Conservation (phyloP, 2,797 vertebrate genomes). For the Microtus obscurus region DNA sequence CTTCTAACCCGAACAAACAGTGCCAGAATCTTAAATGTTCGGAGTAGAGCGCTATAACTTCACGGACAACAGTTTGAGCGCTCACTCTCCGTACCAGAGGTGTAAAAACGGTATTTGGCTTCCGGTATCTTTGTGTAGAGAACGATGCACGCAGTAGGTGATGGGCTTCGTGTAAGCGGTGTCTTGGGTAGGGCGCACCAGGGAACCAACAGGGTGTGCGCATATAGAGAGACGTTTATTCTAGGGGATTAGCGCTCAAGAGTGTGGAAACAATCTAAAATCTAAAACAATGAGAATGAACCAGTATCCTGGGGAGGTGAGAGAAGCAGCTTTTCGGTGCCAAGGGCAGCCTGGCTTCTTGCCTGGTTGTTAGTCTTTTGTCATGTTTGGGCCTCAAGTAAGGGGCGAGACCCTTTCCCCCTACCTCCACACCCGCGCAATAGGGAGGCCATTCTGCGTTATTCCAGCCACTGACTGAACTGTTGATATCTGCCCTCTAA, state of each 20-base stretch:
- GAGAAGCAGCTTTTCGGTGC: background rate
- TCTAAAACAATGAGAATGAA: background rate
- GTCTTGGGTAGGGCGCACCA: background rate
- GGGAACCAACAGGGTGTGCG: background rate
- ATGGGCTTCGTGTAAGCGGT: background rate
- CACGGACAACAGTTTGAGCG: background rate
- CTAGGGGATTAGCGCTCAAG: background rate
- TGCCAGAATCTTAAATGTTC: background rate
- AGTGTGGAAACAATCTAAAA: background rate
- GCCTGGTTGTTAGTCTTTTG: background rate
- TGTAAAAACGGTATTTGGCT: background rate
- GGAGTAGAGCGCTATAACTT: background rate
- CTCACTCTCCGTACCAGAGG: background rate
- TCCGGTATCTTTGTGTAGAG: background rate
- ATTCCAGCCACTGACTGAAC: background rate
- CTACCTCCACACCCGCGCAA: fast-evolving
- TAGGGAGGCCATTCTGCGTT: background rate
- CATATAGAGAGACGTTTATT: background rate
- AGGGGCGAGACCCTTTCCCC: background rate
- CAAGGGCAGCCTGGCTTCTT: background rate
- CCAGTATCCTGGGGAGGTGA: background rate
- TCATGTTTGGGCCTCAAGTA: background rate
- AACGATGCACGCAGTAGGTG: background rate
- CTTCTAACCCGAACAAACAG: background rate
- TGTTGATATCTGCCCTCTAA: background rate